Percentiles rank a stretch among this genome's conserved stretches.
These are phyloP conservation scores for Poicephalus gulielmi DNA, from an alignment of 2,113 vertebrate genomes.

Conservation along the genomic window DNA sequence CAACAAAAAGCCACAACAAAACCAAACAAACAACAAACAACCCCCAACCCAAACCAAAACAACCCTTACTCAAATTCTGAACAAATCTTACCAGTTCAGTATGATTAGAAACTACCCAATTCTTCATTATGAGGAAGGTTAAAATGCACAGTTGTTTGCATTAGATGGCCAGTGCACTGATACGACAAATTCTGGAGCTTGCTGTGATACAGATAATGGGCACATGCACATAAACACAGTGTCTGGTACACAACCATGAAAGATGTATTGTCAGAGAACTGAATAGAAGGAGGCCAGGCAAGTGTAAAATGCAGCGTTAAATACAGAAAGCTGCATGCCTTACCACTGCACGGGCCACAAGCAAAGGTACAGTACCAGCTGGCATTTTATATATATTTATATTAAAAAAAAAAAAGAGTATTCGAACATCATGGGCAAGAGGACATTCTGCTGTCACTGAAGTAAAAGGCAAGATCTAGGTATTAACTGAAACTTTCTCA, in stretches of 20 bases:
- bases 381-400: background rate
- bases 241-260: background rate
- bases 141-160: background rate
- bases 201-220: background rate
- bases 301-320: background rate
- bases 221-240: background rate
- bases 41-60: too few species aligned
- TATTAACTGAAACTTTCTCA: background rate
- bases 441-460: background rate
- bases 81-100: background rate
- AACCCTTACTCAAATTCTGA: background rate
- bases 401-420: background rate
- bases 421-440: background rate
- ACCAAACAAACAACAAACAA: too few species aligned
- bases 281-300: background rate
- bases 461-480: background rate
- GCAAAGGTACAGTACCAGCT: background rate
- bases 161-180: background rate
- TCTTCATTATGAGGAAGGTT: background rate
- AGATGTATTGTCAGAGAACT: background rate
- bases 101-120: background rate
- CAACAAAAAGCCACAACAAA: too few species aligned
- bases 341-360: background rate
- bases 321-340: background rate
- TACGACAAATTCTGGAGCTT: background rate